phyloP scores from a whole-genome alignment of 2,888 invertebrate genomes.

The Sesia apiformis region DNA sequence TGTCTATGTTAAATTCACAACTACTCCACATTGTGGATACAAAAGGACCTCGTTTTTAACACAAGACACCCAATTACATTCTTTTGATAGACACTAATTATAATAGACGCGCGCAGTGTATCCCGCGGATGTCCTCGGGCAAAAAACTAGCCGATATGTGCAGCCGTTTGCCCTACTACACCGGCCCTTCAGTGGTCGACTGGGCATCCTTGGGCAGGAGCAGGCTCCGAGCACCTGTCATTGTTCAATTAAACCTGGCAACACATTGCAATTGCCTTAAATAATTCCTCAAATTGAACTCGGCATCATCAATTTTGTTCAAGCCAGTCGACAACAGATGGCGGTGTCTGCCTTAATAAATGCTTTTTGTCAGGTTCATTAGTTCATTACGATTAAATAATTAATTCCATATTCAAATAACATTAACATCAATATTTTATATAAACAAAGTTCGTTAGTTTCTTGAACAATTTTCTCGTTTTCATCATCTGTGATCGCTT shows the following conservation, averaged over 20 bases:
- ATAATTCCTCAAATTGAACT: slow-evolving; percentile 41
- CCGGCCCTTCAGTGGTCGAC: slow-evolving; percentile 24
- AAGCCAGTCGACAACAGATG: slow-evolving; percentile 56
- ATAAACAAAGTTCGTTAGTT: not conserved
- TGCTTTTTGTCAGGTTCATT: not conserved
- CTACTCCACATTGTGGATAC: slow-evolving; percentile 16
- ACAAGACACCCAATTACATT: slow-evolving; percentile 44
- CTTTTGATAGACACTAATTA: slow-evolving; percentile 56
- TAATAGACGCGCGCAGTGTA: slow-evolving; percentile 42
- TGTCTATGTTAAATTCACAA: slow-evolving; percentile 12
- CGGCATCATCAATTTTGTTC: slow-evolving; percentile 7
- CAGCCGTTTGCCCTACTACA: slow-evolving; percentile 43
- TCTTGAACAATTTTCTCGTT: slow-evolving; percentile 3
- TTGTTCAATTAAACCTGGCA: slow-evolving; percentile 58
- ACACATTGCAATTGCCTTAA: slow-evolving; percentile 48
- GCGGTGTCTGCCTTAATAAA: slow-evolving; percentile 26
- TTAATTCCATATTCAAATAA: no score
- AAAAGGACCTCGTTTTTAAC: slow-evolving; percentile 19
- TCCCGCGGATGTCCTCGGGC: slow-evolving; percentile 27
- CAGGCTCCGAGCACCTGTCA: slow-evolving; percentile 56
- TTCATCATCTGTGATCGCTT: slow-evolving; percentile 47
- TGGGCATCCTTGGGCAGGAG: slow-evolving; percentile 59
- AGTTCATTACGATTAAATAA: no score
- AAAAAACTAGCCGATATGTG: slow-evolving; percentile 50
- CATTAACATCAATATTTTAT: no score